Percentiles rank a stretch among this genome's conserved stretches.
phyloP scores from a whole-genome alignment of 1,140 invertebrate species.

The Ceratina japonica region DNA sequence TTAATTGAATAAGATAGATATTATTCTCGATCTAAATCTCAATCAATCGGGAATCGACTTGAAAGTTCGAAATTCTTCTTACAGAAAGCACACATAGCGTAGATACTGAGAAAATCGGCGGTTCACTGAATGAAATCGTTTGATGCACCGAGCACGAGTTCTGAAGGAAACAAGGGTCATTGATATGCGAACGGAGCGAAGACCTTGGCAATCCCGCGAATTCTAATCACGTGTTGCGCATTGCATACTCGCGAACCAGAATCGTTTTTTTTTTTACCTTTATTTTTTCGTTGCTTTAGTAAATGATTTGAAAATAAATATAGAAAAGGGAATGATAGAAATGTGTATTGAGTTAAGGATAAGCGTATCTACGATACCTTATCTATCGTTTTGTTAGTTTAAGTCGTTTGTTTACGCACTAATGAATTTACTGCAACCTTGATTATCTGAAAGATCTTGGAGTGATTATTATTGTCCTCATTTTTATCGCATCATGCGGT shows the following conservation, averaged over 20 bases:
- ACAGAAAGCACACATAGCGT: background rate
- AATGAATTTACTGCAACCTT: constrained; percentile 23
- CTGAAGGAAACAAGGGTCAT: constrained; percentile 39
- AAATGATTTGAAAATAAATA: too few relatives aligned
- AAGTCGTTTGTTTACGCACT: constrained; percentile 4
- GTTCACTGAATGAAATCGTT: constrained; percentile 40
- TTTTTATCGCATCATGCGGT: background rate
- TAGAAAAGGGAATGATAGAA: background rate
- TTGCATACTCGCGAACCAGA: background rate
- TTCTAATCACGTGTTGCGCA: constrained; percentile 43
- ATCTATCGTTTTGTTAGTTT: constrained; percentile 22
- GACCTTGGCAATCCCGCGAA: constrained; percentile 33
- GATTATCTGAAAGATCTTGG: background rate
- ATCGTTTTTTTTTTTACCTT: background rate
- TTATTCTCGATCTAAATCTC: too few relatives aligned
- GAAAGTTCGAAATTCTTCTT: background rate
- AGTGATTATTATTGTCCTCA: background rate
- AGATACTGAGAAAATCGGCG: constrained; percentile 31
- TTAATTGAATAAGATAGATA: background rate
- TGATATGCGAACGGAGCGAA: constrained; percentile 44
- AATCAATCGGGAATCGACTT: too few relatives aligned
- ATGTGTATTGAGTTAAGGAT: background rate
- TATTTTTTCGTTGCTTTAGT: background rate
- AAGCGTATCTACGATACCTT: constrained; percentile 24
- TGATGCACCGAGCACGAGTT: constrained; percentile 17